Conservation (phyloP, 2,113 vertebrate species). For the Hemicordylus capensis region DNA sequence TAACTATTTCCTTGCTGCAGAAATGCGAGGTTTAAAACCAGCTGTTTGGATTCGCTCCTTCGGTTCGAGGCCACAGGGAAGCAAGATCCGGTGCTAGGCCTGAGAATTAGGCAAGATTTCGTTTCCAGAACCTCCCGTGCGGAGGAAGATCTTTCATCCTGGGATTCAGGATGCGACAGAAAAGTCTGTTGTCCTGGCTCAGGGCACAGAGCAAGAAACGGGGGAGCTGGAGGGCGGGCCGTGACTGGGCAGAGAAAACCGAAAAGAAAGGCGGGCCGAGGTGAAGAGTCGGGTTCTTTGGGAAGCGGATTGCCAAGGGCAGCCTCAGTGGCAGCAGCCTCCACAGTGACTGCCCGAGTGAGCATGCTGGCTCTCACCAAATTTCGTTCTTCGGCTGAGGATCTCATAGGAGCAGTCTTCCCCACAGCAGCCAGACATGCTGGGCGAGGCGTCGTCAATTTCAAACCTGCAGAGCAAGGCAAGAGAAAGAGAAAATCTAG, state of each 20-base stretch:
- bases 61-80: not conserved
- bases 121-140: not conserved
- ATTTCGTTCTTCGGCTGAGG: constrained; percentile 90
- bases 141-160: not conserved
- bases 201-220: not conserved
- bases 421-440: constrained; percentile 90
- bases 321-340: constrained; percentile 88
- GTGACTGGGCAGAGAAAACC: not conserved
- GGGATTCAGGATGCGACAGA: not conserved
- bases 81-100: not conserved
- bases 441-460: constrained; percentile 90
- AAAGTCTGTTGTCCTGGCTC: not conserved
- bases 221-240: not conserved
- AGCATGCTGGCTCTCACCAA: constrained; percentile 86
- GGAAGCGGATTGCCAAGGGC: not conserved
- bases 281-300: constrained; percentile 20
- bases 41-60: not conserved
- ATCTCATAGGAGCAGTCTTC: constrained; percentile 94
- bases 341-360: constrained; percentile 87
- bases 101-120: not conserved
- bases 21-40: too few relatives aligned
- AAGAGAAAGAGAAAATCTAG: not conserved
- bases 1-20: not conserved
- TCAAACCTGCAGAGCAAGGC: constrained; percentile 79
- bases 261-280: constrained; percentile 20